Conservation (phyloP, 2,888 invertebrate genomes). For the Agrotis exclamationis region DNA sequence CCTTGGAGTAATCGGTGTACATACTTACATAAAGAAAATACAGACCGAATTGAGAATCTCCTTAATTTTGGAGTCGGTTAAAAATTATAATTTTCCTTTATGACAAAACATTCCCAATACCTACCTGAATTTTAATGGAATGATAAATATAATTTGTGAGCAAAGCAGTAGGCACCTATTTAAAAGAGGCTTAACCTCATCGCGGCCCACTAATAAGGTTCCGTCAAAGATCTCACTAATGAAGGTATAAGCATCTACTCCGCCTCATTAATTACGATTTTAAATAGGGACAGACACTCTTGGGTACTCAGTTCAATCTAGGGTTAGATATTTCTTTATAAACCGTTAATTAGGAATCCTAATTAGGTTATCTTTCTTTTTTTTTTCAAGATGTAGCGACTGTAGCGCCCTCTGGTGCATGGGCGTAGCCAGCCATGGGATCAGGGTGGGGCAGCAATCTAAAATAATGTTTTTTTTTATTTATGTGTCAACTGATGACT, state of each 20-base stretch:
- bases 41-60: no score
- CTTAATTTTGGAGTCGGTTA: no score
- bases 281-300: neutral
- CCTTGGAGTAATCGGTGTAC: no score
- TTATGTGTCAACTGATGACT: no score
- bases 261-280: slow-evolving; percentile 38
- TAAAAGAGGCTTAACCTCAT: neutral
- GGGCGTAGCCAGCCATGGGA: no score
- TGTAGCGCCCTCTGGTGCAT: no score
- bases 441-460: no score
- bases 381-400: no score
- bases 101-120: neutral
- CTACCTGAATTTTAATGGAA: neutral
- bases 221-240: slow-evolving; percentile 47
- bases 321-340: neutral
- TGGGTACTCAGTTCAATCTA: neutral
- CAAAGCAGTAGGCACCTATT: neutral
- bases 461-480: no score
- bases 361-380: no score
- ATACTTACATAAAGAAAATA: no score
- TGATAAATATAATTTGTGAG: neutral
- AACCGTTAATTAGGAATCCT: neutral
- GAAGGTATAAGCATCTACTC: slow-evolving; percentile 30
- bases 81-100: no score
- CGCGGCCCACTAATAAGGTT: slow-evolving; percentile 30